These are phyloP conservation scores for Salmo trutta DNA, from an alignment of 2,797 vertebrate genomes.

Conservation along the genomic window DNA sequence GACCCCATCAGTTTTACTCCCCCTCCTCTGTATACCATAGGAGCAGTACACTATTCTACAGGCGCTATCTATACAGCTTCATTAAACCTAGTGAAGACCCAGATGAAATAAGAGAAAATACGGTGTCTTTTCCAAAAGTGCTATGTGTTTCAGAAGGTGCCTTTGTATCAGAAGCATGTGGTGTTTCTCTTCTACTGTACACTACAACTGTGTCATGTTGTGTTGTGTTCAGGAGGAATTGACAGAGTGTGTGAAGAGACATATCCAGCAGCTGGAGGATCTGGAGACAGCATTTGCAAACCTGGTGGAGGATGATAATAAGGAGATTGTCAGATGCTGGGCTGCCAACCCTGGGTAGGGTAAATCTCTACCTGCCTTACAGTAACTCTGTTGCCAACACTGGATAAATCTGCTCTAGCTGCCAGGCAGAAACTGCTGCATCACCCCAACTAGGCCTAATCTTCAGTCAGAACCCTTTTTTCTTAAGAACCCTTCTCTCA, in stretches of 20 bases:
- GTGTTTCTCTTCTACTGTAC: neutral
- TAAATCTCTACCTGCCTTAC: neutral
- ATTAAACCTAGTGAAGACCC: slow-evolving; percentile 76
- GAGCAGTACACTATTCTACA: slow-evolving; percentile 88
- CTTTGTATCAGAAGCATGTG: neutral
- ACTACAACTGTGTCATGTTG: neutral
- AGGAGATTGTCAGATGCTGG: slow-evolving; percentile 83
- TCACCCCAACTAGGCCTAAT: neutral
- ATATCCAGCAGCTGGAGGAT: slow-evolving; percentile 89
- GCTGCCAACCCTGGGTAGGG: slow-evolving; percentile 84
- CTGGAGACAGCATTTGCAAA: slow-evolving; percentile 92
- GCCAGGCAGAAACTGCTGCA: neutral
- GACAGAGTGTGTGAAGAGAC: slow-evolving; percentile 85
- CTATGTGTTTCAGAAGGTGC: too few species aligned
- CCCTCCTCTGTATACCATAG: slow-evolving; percentile 63
- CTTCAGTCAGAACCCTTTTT: neutral
- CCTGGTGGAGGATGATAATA: slow-evolving; percentile 86
- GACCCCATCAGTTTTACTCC: neutral
- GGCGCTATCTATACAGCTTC: slow-evolving; percentile 92
- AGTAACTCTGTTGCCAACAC: neutral
- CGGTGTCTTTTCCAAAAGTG: neutral
- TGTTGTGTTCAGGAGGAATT: slow-evolving; percentile 72
- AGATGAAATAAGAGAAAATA: slow-evolving; percentile 77
- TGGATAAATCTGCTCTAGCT: neutral
- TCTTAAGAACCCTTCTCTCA: neutral